phyloP scores from a whole-genome alignment of 2,113 vertebrate species.

The Phaethon lepturus region DNA sequence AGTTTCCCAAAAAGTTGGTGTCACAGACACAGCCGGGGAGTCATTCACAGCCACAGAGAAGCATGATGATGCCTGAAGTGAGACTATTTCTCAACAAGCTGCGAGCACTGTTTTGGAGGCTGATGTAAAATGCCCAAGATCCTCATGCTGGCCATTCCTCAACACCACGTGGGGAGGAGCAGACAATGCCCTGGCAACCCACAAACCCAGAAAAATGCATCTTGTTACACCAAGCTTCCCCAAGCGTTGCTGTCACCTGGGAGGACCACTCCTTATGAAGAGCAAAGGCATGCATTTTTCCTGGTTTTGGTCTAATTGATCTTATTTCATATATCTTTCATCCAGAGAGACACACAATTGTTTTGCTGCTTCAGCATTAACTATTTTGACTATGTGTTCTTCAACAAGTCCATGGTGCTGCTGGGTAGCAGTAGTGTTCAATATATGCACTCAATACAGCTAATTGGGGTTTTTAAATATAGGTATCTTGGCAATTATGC shows the following conservation, averaged over 20 bases:
- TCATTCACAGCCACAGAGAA: background rate
- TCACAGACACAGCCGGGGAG: background rate
- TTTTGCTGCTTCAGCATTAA: conserved; percentile 1
- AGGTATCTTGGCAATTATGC: background rate
- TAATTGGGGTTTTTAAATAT: background rate
- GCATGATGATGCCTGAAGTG: background rate
- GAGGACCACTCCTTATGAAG: background rate
- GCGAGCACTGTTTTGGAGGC: background rate
- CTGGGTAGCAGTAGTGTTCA: background rate
- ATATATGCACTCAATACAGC: background rate
- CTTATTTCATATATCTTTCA: conserved; percentile 1
- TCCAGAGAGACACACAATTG: background rate
- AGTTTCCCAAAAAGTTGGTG: background rate
- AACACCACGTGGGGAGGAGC: background rate
- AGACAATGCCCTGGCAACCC: conserved; percentile 31
- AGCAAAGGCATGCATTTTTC: conserved; percentile 2
- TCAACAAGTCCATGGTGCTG: background rate
- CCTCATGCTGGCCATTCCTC: background rate
- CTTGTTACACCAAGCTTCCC: background rate
- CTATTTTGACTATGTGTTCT: background rate
- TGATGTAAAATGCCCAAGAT: background rate
- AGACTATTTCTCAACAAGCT: conserved; percentile 5
- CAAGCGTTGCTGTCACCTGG: background rate
- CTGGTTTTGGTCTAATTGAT: conserved; percentile 1
- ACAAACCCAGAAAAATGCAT: background rate